These are phyloP conservation scores for Megalops cyprinoides DNA, from an alignment of 2,797 vertebrate species.

Conservation along the genomic window DNA sequence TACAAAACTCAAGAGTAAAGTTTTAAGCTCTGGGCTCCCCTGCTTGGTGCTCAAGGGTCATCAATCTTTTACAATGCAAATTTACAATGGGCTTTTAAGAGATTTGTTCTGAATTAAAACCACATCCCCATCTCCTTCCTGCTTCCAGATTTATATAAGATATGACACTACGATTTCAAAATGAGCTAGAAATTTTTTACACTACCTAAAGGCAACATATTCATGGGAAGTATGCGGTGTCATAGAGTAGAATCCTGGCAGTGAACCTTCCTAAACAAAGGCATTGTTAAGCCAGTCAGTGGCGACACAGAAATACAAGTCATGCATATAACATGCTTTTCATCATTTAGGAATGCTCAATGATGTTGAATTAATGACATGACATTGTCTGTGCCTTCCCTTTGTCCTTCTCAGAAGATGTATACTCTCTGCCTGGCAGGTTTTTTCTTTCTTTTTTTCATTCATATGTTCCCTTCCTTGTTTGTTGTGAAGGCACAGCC, in stretches of 20 bases:
- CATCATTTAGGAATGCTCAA: neutral
- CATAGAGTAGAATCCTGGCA: slow-evolving; percentile 8
- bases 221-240: neutral
- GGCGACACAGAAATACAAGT: slow-evolving; percentile 14
- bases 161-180: neutral
- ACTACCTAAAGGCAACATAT: neutral
- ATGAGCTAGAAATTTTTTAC: neutral
- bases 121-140: slow-evolving; percentile 33
- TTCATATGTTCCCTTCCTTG: neutral
- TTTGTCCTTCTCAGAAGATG: neutral
- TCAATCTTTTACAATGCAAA: neutral
- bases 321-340: neutral
- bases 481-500: neutral
- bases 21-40: too few relatives aligned
- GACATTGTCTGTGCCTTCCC: neutral
- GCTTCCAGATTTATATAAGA: too few relatives aligned
- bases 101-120: slow-evolving; percentile 14
- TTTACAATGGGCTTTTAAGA: neutral
- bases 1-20: neutral
- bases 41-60: neutral
- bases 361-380: slow-evolving; percentile 6
- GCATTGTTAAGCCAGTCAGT: neutral
- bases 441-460: neutral
- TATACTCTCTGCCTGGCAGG: neutral
- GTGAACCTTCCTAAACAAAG: slow-evolving; percentile 6